These are phyloP conservation scores for Digitonthophagus gazella DNA, from an alignment of 2,888 invertebrate species.

Conservation along the genomic window DNA sequence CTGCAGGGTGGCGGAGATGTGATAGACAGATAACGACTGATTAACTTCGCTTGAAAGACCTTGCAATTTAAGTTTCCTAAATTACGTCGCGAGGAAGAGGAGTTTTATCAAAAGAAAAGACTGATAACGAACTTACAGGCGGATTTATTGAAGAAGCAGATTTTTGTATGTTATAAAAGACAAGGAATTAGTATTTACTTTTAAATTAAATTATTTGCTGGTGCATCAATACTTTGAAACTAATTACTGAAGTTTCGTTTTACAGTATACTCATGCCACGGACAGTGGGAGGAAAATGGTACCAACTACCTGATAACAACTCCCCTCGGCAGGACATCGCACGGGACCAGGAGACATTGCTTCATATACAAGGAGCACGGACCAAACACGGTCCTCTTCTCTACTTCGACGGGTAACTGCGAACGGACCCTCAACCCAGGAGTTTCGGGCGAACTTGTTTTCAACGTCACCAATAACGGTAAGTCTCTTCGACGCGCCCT, in stretches of 20 bases:
- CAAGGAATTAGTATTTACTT: too few species aligned
- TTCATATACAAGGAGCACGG: slow-evolving; percentile 70
- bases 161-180: too few species aligned
- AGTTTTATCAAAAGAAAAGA: background rate
- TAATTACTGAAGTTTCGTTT: slow-evolving; percentile 26
- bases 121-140: background rate
- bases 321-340: slow-evolving; percentile 65
- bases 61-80: background rate
- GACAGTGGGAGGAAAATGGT: slow-evolving; percentile 84
- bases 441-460: slow-evolving; percentile 60
- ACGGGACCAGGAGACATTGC: slow-evolving; percentile 69
- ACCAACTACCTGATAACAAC: slow-evolving; percentile 83
- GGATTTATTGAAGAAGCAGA: background rate
- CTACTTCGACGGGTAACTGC: slow-evolving; percentile 65
- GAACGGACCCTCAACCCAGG: slow-evolving; percentile 57
- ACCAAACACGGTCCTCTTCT: slow-evolving; percentile 53
- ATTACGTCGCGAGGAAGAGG: background rate
- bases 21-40: slow-evolving; percentile 16
- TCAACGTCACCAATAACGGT: slow-evolving; percentile 72
- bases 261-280: slow-evolving; percentile 85
- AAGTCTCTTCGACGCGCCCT: slow-evolving; percentile 37
- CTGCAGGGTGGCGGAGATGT: background rate
- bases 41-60: slow-evolving; percentile 7
- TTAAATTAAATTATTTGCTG: too few species aligned
- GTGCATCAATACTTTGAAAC: background rate